Evolutionary conservation across 1,140 invertebrate genomes (phyloP), one percentile per base, ranked within the genome.

Genomic region (Hesperophylax magnus): DNA sequence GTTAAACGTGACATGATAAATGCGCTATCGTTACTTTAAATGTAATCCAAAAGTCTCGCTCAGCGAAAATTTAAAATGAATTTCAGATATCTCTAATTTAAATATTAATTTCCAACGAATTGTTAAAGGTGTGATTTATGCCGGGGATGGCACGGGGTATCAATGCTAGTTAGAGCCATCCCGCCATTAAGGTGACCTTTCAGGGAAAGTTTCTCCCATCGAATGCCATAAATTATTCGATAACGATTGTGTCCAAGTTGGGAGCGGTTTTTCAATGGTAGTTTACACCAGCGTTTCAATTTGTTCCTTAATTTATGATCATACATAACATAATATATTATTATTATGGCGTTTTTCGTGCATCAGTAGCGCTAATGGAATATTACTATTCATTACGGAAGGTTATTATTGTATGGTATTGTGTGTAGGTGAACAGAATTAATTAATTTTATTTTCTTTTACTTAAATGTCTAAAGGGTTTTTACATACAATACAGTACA

Each of bases 81-180:
- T 27, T 67, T 67, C 27, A 39, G 31, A 67, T 67, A 27, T 67
- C 63, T 39, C 24, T 67, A 31, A 67, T 67, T 67, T 67, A 34
- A 67, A 67, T 67, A 67, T 67, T 67, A 67, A 67, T 67, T 67
- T 67, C 22, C 31, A 9, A 14, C 22, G 24, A 67, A 67, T 67
- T 67, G 24, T 67, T 27, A 67, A 31, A 22, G 63, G 63, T 67
- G 14, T 67, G 63, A 67, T 67, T 67, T 67, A 67, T 67, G 63
- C 17, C 18, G 24, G 18, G 18, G 58, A 24, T 22, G 58, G 58
- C 18, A 61, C 24, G 9, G 63, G 27, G 24, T 31, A 67, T 67
- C 63, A 67, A 67, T 67, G 63, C 22, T 31, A 31, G 34, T 67
- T 27, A 67, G 22, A 34, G n/a, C 63, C 31, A 67, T 31, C 63